Conservation (phyloP, 2,888 invertebrate genomes). For the Ferrisia virgata region DNA sequence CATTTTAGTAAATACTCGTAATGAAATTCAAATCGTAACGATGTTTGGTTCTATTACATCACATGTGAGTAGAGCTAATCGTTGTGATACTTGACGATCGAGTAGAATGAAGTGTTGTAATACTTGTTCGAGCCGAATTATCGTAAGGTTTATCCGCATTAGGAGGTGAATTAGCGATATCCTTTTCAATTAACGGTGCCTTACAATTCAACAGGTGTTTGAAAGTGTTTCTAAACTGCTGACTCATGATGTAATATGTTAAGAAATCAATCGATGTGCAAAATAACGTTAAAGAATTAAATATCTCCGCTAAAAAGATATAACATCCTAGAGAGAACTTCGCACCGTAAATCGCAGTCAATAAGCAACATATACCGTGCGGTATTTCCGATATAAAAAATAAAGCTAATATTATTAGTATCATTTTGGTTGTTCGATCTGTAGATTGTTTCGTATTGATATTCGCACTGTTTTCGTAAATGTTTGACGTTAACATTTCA, state of each 20-base stretch:
- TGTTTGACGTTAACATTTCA: not conserved
- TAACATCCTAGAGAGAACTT: not conserved
- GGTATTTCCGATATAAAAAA: conserved; percentile 64
- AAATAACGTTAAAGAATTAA: not conserved
- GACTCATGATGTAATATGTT: not conserved
- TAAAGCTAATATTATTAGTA: not conserved
- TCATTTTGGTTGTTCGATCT: not conserved
- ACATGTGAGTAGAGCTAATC: not conserved
- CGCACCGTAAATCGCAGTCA: not conserved
- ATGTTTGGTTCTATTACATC: too few species aligned
- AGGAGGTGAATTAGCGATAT: too few species aligned
- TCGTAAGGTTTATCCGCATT: too few species aligned
- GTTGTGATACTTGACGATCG: not conserved
- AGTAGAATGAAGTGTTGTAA: not conserved
- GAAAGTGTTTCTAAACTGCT: not conserved
- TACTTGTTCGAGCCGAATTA: too few species aligned
- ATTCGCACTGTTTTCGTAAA: not conserved
- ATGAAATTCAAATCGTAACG: too few species aligned
- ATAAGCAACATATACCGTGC: conserved; percentile 75
- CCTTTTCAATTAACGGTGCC: too few species aligned
- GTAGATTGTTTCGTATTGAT: not conserved
- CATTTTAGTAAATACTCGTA: too few species aligned
- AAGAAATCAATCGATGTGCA: not conserved
- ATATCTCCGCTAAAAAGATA: not conserved
- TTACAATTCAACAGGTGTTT: not conserved